phyloP scores from a whole-genome alignment of 2,797 vertebrate genomes.

The Lacerta agilis region DNA sequence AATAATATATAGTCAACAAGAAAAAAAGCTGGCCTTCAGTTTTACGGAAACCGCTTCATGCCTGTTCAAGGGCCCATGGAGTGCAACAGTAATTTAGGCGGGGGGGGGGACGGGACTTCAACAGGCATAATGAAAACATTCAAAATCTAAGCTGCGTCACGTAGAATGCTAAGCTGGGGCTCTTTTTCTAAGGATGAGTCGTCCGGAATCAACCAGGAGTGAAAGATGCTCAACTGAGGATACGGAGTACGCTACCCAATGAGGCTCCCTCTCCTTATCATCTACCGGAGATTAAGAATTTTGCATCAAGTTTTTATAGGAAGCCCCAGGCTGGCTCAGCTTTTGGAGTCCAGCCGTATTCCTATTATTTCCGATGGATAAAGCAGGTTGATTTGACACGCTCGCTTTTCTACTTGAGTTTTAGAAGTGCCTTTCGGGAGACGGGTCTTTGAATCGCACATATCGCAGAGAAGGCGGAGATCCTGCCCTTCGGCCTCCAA shows the following conservation, averaged over 20 bases:
- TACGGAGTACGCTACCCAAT: neutral
- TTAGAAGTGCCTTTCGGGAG: neutral
- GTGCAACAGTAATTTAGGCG: slow-evolving; percentile 71
- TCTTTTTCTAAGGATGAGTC: neutral
- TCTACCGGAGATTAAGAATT: slow-evolving; percentile 40
- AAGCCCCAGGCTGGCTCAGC: neutral
- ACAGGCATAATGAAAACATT: slow-evolving; percentile 32
- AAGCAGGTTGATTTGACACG: neutral
- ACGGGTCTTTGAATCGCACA: no score
- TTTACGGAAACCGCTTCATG: slow-evolving; percentile 48
- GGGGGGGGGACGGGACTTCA: neutral
- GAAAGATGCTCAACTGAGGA: neutral
- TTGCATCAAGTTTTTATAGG: neutral
- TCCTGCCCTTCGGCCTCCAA: neutral
- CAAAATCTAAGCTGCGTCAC: slow-evolving; percentile 49
- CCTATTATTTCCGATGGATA: neutral
- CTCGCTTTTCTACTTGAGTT: neutral
- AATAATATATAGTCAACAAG: slow-evolving; percentile 55
- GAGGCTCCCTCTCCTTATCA: slow-evolving; percentile 11
- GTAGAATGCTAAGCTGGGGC: slow-evolving; percentile 48
- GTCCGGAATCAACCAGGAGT: neutral
- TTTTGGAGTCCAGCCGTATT: slow-evolving; percentile 42
- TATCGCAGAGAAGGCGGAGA: neutral
- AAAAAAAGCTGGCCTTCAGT: slow-evolving; percentile 69
- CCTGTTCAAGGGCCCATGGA: slow-evolving; percentile 66